Evolutionary conservation across 1,140 invertebrate species (phyloP), one percentile per base, ranked within the genome.

Genomic region (Drosophila asahinai): DNA sequence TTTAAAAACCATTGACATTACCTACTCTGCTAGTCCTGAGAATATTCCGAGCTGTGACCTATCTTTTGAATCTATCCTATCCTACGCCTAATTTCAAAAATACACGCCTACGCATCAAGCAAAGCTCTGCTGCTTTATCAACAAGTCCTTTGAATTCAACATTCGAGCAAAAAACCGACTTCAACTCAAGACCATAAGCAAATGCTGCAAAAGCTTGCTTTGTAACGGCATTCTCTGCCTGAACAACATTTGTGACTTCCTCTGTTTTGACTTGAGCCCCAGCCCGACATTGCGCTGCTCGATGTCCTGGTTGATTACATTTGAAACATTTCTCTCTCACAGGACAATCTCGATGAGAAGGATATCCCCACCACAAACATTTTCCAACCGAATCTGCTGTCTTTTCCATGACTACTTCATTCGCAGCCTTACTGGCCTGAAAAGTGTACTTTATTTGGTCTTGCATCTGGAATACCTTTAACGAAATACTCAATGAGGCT

Each of bases 401-500:
- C 25, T 27, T 27, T 27, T 27, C 25, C 25, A 5, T 27, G 25
- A 27, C 25, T 27, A 2, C 8, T 2, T 33, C 8, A 33, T 33
- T 33, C 8, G 30, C 7, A 9, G n/a, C n/a, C 45, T 47, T 47
- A n/a, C 17, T 33, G 30, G 9, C 30, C 19, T 19, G 19, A 19
- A 19, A 19, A 19, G 19, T 19, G 19, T 19, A 19, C 19, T 19
- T 19, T 19, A 19, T 19, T 19, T 9, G n/a, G 8, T 9, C 42
- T 43, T 3, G 42, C 42, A 43, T 17, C n/a, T 17, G 8, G 51
- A 7, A 54, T 54, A 36, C n/a, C 48, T 17, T 58, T 14, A 5
- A 42, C 55, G 17, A 58, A 15, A 25, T 58, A 58, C 9, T 58
- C 22, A 5, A 58, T 58, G 7, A 25, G 11, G 15, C 54, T 40